Evolutionary conservation across 2,113 vertebrate genomes (phyloP), one percentile per base, ranked within the genome.

Genomic region (Thomomys bottae): DNA sequence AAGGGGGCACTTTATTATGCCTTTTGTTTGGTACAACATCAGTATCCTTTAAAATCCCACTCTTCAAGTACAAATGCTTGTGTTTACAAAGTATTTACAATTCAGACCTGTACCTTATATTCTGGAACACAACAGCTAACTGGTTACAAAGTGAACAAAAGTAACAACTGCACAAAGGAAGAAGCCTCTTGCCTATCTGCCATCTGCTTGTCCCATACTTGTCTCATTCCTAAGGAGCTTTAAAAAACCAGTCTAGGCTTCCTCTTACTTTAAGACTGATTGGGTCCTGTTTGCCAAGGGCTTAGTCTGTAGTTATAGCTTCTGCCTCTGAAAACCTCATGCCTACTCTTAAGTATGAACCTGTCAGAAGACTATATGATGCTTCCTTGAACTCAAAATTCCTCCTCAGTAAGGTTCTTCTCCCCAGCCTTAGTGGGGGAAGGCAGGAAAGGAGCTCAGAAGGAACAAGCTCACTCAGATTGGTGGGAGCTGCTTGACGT

Each of bases 81-180:
- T 93, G 94, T 93, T 97, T 94, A 96, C 95, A 95, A 96, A 96
- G 84, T 96, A 96, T 94, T 91, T 96, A 96, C 96, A 96, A 23
- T 26, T 91, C 73, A 66, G 81, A 71, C 86, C 77, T 59, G 32
- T 78, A 80, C 49, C 54, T 95, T 87, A 54, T 40, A 88, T 45
- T 78, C 64, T 34, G 64, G 84, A 92, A 93, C 90, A 66, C 73
- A 24, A 61, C 4, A 64, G 15, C 21, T 68, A 15, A 0, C 11
- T 6, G 45, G 59, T 73, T 64, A 40, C 42, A 14, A 82, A 57
- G 6, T 64, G 45, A 83, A 63, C 66, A 87, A 73, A 79, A 82
- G 10, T 2, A 34, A 71, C 49, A 40, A 28, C 2, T 5, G 0
- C 12, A 0, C 0, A 73, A 73, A 45, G 61, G 20, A 26, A 61